Evolutionary conservation across 2,888 invertebrate species (phyloP).

Genomic region (Tipula helvola): DNA sequence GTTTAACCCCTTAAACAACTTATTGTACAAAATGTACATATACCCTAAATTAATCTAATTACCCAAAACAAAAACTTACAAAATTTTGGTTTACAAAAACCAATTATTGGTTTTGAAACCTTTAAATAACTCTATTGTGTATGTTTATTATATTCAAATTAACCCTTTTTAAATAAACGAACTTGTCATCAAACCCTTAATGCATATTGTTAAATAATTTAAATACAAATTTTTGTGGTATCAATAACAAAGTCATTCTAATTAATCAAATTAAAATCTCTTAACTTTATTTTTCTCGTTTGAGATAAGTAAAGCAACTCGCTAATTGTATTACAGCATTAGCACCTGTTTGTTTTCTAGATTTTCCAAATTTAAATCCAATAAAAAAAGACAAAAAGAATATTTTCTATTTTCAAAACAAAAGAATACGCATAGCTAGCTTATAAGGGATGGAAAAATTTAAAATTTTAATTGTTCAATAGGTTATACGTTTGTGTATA

Average conservation of each 20-base stretch:
- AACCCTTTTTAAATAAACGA: background rate
- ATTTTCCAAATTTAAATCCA: background rate
- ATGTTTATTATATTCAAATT: background rate
- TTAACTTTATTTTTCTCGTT: background rate
- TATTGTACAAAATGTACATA: background rate
- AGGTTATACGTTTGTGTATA: background rate
- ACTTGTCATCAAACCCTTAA: background rate
- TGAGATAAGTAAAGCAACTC: background rate
- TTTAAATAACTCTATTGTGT: background rate
- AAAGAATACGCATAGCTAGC: background rate
- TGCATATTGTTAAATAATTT: background rate
- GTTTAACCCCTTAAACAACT: background rate
- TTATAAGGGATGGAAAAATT: background rate
- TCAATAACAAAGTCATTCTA: slow-evolving; percentile 5
- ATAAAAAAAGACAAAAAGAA: background rate
- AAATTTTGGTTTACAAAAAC: background rate
- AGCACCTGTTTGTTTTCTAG: background rate
- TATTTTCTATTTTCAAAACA: background rate
- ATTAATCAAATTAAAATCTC: slow-evolving; percentile 5
- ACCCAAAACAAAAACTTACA: background rate
- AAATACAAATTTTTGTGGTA: slow-evolving; percentile 7
- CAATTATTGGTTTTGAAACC: background rate
- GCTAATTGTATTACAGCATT: background rate
- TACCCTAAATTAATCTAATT: background rate
- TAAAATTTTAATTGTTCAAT: background rate